Evolutionary conservation across 2,797 vertebrate species (phyloP).

Genomic region (Taeniopygia guttata): DNA sequence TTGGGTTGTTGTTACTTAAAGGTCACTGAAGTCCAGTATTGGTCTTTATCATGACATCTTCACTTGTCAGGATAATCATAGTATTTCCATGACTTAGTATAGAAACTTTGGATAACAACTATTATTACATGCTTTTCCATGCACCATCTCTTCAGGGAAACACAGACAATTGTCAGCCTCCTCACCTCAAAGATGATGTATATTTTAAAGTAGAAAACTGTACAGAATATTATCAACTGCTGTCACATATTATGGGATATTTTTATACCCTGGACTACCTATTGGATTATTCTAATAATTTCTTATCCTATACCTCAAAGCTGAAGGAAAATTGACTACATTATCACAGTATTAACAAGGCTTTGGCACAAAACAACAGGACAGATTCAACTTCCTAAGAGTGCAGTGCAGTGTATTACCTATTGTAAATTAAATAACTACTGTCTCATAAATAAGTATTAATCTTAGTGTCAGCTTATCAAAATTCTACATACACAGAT

Average conservation of each 20-base stretch:
- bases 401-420: neutral
- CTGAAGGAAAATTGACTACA: neutral
- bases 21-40: neutral
- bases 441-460: conserved; percentile 17
- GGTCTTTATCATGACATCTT: neutral
- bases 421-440: neutral
- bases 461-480: neutral
- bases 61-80: neutral
- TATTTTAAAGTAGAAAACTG: neutral
- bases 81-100: neutral
- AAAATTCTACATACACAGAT: neutral
- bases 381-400: neutral
- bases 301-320: neutral
- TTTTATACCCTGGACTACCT: neutral
- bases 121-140: neutral
- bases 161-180: neutral
- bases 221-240: neutral
- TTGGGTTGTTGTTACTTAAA: neutral
- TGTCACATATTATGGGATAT: neutral
- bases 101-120: neutral
- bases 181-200: neutral
- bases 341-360: neutral
- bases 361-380: neutral
- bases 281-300: neutral
- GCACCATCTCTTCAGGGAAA: neutral